Evolutionary conservation across 2,113 vertebrate species (phyloP).

Genomic region (Pedetes capensis): DNA sequence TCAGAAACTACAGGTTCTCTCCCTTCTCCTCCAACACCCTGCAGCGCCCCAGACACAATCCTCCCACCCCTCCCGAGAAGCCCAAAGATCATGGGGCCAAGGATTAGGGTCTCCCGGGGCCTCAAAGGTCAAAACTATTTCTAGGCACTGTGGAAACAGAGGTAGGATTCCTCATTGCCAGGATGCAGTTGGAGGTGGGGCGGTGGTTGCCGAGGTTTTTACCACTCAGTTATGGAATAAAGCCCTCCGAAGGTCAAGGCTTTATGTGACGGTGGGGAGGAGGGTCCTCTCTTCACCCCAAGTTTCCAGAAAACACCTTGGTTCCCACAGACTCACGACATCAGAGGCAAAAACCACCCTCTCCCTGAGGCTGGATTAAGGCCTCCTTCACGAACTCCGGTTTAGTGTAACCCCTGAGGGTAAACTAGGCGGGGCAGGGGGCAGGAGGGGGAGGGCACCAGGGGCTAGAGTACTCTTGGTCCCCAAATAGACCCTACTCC

Average conservation of each 20-base stretch:
- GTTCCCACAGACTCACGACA: not conserved
- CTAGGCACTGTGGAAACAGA: conserved; percentile 6
- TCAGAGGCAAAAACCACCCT: not conserved
- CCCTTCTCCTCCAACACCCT: not conserved
- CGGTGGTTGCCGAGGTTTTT: not conserved
- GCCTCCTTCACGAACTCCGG: not conserved
- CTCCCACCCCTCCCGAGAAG: conserved; percentile 29
- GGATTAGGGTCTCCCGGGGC: conserved; percentile 60
- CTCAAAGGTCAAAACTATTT: conserved; percentile 70
- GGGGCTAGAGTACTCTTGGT: not conserved
- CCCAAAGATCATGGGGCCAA: not conserved
- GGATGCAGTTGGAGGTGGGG: not conserved
- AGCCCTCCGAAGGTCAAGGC: conserved; percentile 47
- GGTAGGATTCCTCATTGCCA: not conserved
- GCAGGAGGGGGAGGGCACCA: not conserved
- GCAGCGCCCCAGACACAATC: not conserved
- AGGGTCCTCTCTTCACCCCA: not conserved
- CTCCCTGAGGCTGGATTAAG: not conserved
- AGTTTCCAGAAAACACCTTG: conserved; percentile 30
- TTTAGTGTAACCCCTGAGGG: not conserved
- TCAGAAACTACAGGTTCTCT: not conserved
- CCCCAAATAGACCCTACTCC: not conserved
- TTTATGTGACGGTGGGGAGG: not conserved
- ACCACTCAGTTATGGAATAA: not conserved
- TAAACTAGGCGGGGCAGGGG: not conserved